Conservation (phyloP, 2,113 vertebrate species). For the Colinus virginianus region DNA sequence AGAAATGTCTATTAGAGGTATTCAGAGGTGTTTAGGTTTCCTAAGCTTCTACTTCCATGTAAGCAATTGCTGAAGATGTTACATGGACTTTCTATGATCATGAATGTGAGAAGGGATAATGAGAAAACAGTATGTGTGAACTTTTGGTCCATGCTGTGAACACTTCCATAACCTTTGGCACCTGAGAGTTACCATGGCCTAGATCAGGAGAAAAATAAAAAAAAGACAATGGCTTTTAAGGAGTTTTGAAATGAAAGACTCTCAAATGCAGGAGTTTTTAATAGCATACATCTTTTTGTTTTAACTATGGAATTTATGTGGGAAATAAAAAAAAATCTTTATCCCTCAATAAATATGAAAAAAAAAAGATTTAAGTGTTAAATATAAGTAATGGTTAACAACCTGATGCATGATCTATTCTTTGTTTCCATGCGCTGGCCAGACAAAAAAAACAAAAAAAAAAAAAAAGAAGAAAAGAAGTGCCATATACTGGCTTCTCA, state of each 20-base stretch:
- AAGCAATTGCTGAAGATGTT: slow-evolving; percentile 6
- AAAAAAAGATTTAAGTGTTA: neutral
- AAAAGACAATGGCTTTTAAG: neutral
- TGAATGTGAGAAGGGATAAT: neutral
- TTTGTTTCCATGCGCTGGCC: slow-evolving; percentile 67
- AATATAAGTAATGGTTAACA: slow-evolving; percentile 47
- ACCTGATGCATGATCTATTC: slow-evolving; percentile 41
- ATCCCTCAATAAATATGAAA: neutral
- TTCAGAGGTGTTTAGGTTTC: neutral
- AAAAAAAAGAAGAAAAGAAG: slow-evolving; percentile 57
- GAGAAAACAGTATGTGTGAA: neutral
- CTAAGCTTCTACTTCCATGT: neutral
- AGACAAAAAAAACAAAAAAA: slow-evolving; percentile 20
- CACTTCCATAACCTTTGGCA: slow-evolving; percentile 8
- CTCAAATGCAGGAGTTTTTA: neutral
- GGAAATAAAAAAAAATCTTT: neutral
- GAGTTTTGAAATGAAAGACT: neutral
- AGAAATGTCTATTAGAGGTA: neutral
- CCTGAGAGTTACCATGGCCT: neutral
- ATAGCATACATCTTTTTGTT: neutral
- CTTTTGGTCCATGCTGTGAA: slow-evolving; percentile 20
- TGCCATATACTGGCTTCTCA: slow-evolving; percentile 46
- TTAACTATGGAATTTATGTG: neutral
- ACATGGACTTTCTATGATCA: neutral
- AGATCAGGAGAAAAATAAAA: neutral